Percentiles rank a stretch among this genome's conserved stretches.
Conservation (phyloP, 23 tunicate species). For the Halocynthia aurantium region DNA sequence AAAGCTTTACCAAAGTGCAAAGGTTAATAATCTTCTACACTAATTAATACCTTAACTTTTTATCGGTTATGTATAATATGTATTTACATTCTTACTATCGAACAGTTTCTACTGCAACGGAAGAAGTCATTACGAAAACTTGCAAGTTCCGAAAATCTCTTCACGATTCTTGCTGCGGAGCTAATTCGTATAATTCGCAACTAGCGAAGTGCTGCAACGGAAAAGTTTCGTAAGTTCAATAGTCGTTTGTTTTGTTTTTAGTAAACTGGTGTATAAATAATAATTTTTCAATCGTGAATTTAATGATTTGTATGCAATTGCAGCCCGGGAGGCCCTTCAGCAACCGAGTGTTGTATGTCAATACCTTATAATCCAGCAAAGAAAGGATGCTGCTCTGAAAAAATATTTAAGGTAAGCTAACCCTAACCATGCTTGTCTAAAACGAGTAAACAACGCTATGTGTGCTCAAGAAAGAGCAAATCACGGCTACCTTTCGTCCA, state of each 20-base stretch:
- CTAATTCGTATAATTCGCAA: slow-evolving; percentile 27
- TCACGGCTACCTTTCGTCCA: not conserved
- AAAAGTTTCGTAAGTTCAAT: slow-evolving; percentile 22
- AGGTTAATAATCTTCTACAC: not conserved
- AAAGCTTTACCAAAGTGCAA: slow-evolving; percentile 5
- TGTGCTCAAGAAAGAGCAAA: no score
- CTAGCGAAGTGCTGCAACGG: slow-evolving; percentile 30
- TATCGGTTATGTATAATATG: not conserved
- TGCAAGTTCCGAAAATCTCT: slow-evolving; percentile 3
- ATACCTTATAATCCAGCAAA: slow-evolving; percentile 20
- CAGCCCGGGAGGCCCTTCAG: slow-evolving; percentile 5
- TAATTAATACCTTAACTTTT: not conserved
- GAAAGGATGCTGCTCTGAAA: slow-evolving; percentile 20
- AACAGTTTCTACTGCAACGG: not conserved
- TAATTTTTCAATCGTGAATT: no score
- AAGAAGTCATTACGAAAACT: not conserved
- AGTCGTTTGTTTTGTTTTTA: no score
- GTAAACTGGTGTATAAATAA: no score
- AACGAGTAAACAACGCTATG: no score
- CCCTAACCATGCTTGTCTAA: no score
- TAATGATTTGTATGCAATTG: not conserved
- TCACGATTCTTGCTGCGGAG: slow-evolving; percentile 52
- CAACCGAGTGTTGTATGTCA: slow-evolving; percentile 20
- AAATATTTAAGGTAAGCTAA: slow-evolving; percentile 16
- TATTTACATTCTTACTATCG: not conserved